A percentile compares a stretch with the other conserved stretches of the same genome.
Evolutionary conservation across 2,888 invertebrate genomes (phyloP).

Genomic region (Ectemnius cavifrons): DNA sequence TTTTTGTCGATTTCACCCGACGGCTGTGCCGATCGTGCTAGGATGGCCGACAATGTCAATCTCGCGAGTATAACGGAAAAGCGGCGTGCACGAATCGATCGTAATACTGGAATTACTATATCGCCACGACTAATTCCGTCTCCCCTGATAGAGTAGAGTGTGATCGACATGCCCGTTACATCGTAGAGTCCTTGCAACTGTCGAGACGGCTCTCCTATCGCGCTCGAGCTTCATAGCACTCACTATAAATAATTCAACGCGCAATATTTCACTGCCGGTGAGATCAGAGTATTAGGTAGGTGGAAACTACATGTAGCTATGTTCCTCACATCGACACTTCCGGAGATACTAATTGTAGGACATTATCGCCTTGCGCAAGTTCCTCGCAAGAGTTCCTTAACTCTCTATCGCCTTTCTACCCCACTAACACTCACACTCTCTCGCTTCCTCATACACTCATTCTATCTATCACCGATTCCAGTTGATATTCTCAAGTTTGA

Average conservation of each 20-base stretch:
- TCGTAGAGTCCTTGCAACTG: not conserved
- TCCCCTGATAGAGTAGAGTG: not conserved
- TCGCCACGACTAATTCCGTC: conserved; percentile 1
- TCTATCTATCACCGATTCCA: conserved; percentile 51
- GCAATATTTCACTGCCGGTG: conserved; percentile 6
- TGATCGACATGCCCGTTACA: not conserved
- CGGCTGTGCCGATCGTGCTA: conserved; percentile 2
- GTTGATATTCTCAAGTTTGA: conserved; percentile 47
- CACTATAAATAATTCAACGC: conserved; percentile 39
- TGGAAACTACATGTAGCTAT: conserved; percentile 29
- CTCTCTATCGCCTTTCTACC: conserved; percentile 42
- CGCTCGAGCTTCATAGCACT: not conserved
- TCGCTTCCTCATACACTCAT: not conserved
- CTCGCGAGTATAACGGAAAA: not conserved
- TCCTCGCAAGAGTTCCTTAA: conserved; percentile 47
- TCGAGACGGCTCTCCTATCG: not conserved
- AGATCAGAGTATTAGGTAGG: conserved; percentile 8
- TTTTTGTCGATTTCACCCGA: conserved; percentile 47
- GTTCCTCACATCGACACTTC: conserved; percentile 46
- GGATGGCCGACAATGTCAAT: conserved; percentile 4
- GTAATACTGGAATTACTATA: conserved; percentile 1
- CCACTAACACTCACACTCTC: not conserved
- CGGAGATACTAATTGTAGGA: conserved; percentile 58
- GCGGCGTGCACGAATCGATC: not conserved
- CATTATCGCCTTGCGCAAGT: conserved; percentile 59